Percentiles rank a stretch among this genome's conserved stretches.
Evolutionary conservation across 2,113 vertebrate species (phyloP).

Genomic region (Callithrix jacchus): DNA sequence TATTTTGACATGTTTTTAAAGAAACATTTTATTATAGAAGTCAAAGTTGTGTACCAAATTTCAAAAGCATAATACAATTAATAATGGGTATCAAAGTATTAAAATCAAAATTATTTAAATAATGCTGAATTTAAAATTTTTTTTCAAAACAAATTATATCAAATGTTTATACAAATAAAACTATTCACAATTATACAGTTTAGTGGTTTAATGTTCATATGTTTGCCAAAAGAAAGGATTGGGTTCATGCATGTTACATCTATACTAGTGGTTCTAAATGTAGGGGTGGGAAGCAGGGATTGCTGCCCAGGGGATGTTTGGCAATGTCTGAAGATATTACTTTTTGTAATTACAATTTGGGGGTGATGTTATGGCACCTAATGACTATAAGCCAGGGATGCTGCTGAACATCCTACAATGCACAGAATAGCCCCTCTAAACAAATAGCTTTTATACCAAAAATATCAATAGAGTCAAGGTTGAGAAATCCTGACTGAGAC

Average conservation of each 20-base stretch:
- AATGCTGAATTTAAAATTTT: background rate
- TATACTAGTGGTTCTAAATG: background rate
- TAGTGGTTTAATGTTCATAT: background rate
- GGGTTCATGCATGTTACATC: background rate
- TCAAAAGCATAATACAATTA: background rate
- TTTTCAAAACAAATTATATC: background rate
- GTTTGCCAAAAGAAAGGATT: background rate
- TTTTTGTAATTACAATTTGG: background rate
- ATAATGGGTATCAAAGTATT: background rate
- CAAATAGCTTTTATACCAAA: background rate
- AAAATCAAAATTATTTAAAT: background rate
- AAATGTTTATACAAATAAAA: background rate
- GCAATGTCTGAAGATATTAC: background rate
- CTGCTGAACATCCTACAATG: background rate
- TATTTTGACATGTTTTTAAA: background rate
- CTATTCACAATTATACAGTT: background rate
- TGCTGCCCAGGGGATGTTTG: background rate
- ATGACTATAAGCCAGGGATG: background rate
- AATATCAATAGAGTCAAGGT: background rate
- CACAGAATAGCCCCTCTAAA: background rate
- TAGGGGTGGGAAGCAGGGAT: background rate
- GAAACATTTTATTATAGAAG: background rate
- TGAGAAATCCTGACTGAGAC: background rate
- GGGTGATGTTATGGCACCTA: background rate
- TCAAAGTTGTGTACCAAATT: background rate